phyloP scores from a whole-genome alignment of 1,140 invertebrate genomes.

The Pemphigus obesinymphae region DNA sequence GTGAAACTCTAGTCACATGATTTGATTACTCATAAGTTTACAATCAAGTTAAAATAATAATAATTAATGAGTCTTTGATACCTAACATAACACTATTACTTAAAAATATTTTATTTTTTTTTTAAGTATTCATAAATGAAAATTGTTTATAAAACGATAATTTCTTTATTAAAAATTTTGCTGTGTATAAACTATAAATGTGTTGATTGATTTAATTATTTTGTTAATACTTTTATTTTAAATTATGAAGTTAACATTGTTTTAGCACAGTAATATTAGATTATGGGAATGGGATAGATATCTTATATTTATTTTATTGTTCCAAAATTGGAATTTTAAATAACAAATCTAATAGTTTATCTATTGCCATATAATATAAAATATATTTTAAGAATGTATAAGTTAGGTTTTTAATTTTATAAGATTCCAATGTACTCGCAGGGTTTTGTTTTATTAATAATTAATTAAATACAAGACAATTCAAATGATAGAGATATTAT shows the following conservation, averaged over 20 bases:
- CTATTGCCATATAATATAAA: conserved; percentile 3
- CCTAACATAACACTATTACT: not conserved
- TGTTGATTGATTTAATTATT: conserved; percentile 17
- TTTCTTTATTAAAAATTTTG: not conserved
- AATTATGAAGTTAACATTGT: not conserved
- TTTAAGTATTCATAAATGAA: not conserved
- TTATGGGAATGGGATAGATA: conserved; percentile 32
- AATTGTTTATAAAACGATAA: not conserved
- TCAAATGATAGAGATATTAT: not conserved
- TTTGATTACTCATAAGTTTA: not conserved
- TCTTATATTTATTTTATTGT: conserved; percentile 33
- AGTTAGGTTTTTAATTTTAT: not conserved
- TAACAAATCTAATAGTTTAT: conserved; percentile 3
- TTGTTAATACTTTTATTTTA: conserved; percentile 33
- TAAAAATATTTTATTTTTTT: too few relatives aligned
- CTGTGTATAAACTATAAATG: conserved; percentile 3
- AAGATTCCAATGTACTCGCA: not conserved
- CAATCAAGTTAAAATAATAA: not conserved
- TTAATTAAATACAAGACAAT: not conserved
- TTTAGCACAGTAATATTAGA: not conserved
- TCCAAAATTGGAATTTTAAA: conserved; percentile 17
- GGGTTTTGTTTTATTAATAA: conserved; percentile 9
- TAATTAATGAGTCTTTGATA: not conserved
- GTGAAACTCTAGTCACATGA: not conserved
- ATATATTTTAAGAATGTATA: not conserved